Percentiles rank a stretch among this genome's conserved stretches.
Conservation (phyloP, 2,797 vertebrate genomes). For the Psittacula echo region DNA sequence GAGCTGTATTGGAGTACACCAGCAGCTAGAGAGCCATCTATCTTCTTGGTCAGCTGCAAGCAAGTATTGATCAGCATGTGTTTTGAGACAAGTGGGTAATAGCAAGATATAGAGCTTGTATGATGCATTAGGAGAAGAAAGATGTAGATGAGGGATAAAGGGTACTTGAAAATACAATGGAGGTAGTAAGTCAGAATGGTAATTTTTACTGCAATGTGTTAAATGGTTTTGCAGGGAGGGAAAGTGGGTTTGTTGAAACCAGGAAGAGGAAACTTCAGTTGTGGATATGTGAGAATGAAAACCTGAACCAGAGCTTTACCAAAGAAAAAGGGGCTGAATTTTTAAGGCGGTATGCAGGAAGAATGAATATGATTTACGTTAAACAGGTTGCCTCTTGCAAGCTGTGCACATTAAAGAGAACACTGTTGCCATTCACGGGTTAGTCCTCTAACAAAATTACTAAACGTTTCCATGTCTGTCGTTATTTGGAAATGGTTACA, state of each 20-base stretch:
- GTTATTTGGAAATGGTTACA: not conserved
- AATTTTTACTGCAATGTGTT: not conserved
- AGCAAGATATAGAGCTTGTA: not conserved
- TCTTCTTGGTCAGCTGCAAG: not conserved
- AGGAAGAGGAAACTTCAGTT: not conserved
- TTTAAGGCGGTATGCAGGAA: not conserved
- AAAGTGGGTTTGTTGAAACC: not conserved
- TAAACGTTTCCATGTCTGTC: not conserved
- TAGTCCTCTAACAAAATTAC: not conserved
- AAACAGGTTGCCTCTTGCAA: not conserved
- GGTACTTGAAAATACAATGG: not conserved
- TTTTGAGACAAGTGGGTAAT: not conserved
- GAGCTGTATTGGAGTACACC: not conserved
- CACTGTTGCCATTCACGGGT: not conserved
- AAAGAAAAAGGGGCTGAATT: not conserved
- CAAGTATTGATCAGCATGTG: not conserved
- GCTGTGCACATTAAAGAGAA: not conserved
- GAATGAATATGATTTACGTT: not conserved
- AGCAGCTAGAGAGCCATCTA: not conserved
- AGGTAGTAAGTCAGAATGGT: not conserved
- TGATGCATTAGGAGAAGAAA: not conserved
- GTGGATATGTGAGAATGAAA: not conserved
- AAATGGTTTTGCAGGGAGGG: not conserved
- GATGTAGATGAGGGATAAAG: not conserved
- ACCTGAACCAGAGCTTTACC: not conserved